A percentile compares a stretch with the other conserved stretches of the same genome.
phyloP scores from a whole-genome alignment of 2,888 invertebrate genomes.

The Chymomyza procnemis region DNA sequence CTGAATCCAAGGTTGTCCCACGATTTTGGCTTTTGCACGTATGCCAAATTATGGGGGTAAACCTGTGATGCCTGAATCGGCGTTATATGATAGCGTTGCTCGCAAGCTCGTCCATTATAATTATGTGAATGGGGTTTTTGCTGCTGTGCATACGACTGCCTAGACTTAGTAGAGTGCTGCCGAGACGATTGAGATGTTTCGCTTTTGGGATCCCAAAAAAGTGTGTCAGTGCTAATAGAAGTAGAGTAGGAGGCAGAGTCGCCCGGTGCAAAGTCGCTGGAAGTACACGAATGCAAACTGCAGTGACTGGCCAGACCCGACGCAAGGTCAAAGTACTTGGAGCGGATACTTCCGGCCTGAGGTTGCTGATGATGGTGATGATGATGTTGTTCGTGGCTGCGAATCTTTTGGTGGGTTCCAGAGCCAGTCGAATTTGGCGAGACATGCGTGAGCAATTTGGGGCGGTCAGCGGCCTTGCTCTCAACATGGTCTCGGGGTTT shows the following conservation, averaged over 20 bases:
- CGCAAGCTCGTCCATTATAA: slow-evolving; percentile 73
- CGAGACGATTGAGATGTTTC: slow-evolving; percentile 77
- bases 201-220: slow-evolving; percentile 87
- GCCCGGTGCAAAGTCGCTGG: slow-evolving; percentile 85
- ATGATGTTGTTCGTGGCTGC: slow-evolving; percentile 71
- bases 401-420: slow-evolving; percentile 55
- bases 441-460: not conserved
- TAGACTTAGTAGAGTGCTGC: slow-evolving; percentile 82
- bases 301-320: slow-evolving; percentile 87
- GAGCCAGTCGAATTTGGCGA: slow-evolving; percentile 10
- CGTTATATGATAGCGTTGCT: slow-evolving; percentile 77
- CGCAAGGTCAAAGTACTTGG: slow-evolving; percentile 83
- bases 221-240: slow-evolving; percentile 90
- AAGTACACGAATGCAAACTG: slow-evolving; percentile 90
- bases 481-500: slow-evolving; percentile 79
- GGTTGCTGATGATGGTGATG: slow-evolving; percentile 64
- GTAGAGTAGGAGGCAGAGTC: slow-evolving; percentile 90
- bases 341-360: slow-evolving; percentile 77
- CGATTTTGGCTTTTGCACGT: slow-evolving; percentile 87
- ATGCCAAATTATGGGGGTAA: slow-evolving; percentile 77
- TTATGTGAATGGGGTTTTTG: slow-evolving; percentile 74
- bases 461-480: slow-evolving; percentile 39
- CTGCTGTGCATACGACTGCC: slow-evolving; percentile 79
- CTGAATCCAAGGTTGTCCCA: slow-evolving; percentile 95
- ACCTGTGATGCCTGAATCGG: slow-evolving; percentile 78